Conservation (phyloP, 2,888 invertebrate genomes). For the Vesta saturnalis region DNA sequence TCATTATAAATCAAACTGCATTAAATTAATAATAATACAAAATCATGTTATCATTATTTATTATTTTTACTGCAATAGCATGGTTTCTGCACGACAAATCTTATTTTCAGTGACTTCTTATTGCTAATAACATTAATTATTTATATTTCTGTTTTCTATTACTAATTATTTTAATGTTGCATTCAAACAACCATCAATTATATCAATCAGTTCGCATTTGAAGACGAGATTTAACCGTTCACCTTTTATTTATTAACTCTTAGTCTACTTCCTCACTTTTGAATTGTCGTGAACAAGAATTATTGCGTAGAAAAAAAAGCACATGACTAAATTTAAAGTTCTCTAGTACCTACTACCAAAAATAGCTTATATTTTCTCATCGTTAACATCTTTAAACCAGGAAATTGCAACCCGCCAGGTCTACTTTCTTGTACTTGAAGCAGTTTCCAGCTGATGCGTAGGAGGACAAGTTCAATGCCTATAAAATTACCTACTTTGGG, state of each 20-base stretch:
- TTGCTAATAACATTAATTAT: neutral
- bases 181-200: conserved; percentile 5
- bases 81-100: neutral
- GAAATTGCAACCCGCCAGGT: conserved; percentile 44
- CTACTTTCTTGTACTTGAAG: conserved; percentile 36
- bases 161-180: conserved; percentile 10
- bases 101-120: neutral
- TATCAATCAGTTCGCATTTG: conserved; percentile 3
- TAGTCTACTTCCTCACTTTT: conserved; percentile 9
- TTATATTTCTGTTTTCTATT: conserved; percentile 8
- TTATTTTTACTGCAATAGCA: neutral
- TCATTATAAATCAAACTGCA: too few species aligned
- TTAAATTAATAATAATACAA: too few species aligned
- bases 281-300: neutral
- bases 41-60: conserved; percentile 1
- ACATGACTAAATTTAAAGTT: conserved; percentile 9
- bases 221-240: conserved; percentile 10
- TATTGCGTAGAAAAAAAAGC: conserved; percentile 1
- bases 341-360: conserved; percentile 12
- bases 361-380: conserved; percentile 5
- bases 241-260: conserved; percentile 9
- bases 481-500: conserved; percentile 44
- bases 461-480: conserved; percentile 49
- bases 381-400: conserved; percentile 25
- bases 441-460: conserved; percentile 44